Percentiles rank a stretch among this genome's conserved stretches.
These are phyloP conservation scores for Metridium senile DNA, from an alignment of 92 coral and sea anemone species.

Conservation along the genomic window DNA sequence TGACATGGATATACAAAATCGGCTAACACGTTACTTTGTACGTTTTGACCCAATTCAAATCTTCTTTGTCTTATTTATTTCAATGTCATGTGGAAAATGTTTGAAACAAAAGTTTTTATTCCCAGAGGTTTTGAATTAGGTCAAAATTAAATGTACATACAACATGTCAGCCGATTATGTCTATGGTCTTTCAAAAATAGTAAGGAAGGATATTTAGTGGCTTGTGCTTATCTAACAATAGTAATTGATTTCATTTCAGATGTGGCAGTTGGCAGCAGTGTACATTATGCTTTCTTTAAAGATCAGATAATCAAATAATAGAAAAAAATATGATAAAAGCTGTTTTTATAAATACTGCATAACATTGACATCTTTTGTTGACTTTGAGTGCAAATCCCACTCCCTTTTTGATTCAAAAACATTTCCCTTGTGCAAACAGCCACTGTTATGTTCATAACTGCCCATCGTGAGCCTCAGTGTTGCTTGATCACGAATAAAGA, in stretches of 20 bases:
- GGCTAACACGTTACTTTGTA: no score
- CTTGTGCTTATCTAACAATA: neutral
- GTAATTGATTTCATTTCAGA: conserved; percentile 33
- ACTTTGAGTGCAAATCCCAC: conserved; percentile 20
- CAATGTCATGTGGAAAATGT: no score
- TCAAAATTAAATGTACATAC: no score
- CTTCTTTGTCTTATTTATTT: no score
- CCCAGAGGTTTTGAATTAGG: no score
- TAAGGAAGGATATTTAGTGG: neutral
- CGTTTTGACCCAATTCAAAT: no score
- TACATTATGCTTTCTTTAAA: conserved; percentile 25
- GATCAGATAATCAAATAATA: conserved; percentile 12
- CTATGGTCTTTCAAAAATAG: neutral
- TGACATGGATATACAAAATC: no score
- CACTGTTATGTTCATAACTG: conserved; percentile 15
- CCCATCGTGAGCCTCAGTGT: conserved; percentile 3
- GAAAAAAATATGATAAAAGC: neutral
- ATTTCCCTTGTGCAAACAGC: conserved; percentile 8
- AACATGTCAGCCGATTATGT: no score
- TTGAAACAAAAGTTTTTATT: no score
- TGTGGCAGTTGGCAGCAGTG: conserved; percentile 47
- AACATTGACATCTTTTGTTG: conserved; percentile 18
- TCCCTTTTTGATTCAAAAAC: neutral
- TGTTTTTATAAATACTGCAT: conserved; percentile 35
- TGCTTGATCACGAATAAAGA: conserved; percentile 6